Evolutionary conservation across 2,113 vertebrate species (phyloP), one percentile per base, ranked within the genome.

Genomic region (Scophthalmus maximus): DNA sequence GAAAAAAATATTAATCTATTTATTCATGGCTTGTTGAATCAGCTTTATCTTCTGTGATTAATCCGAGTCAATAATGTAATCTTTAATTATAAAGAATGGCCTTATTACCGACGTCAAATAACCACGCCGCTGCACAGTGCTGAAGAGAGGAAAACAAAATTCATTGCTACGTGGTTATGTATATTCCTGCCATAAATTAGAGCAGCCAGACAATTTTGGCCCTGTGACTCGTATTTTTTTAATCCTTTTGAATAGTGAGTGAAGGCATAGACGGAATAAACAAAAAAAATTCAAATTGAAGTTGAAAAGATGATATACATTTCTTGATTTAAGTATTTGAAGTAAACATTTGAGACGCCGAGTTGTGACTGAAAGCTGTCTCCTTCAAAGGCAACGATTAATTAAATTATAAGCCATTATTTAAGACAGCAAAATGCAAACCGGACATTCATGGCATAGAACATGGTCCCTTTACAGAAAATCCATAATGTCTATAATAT

Each of bases 21-120:
- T 92, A 87, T 88, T 93, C 88, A 84, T 73, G 86, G 82, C 87
- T 89, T 88, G 89, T 88, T 88, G 75, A 91, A 86, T 90, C 79
- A 84, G 84, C 81, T 86, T 91, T 88, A 89, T 93, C 84, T 84
- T 53, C 61, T 73, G 81, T 82, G 82, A 91, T 91, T 89, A 89
- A 92, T 90, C 76, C 74, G 47, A 87, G 87, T 91, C 90, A 92
- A 91, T 91, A 92, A 87, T 83, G 83, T 79, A 77, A 87, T 88
- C 78, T 88, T 90, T 91, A 90, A 92, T 91, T 90, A 87, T 87
- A 81, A 87, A 76, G 82, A 87, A 87, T 87, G 78, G 75, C 57
- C 78, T 86, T 85, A 89, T 86, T 82, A 86, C 71, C 71, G 55
- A 67, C 25, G 47, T 82, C 86, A 89, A 90, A 92, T 81, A 91